Evolutionary conservation across 2,888 invertebrate species (phyloP).

Genomic region (Drosophila affinis): DNA sequence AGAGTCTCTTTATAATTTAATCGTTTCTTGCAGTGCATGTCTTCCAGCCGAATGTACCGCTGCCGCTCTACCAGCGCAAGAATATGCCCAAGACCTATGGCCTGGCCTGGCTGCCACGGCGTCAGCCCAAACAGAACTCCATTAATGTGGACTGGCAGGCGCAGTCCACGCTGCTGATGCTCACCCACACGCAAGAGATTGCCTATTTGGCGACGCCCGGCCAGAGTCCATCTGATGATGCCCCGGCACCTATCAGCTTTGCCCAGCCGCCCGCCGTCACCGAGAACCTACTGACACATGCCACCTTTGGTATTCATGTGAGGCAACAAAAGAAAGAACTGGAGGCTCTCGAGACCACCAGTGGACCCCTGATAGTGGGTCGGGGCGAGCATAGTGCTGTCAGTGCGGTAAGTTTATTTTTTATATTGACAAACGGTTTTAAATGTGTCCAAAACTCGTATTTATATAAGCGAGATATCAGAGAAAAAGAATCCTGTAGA

Average conservation of each 20-base stretch:
- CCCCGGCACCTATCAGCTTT: constrained; percentile 82
- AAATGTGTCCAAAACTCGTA: too few relatives aligned
- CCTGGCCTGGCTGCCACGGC: constrained; percentile 86
- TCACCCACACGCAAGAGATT: constrained; percentile 86
- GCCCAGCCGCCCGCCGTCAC: constrained; percentile 58
- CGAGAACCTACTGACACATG: constrained; percentile 77
- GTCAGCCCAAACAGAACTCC: constrained; percentile 84
- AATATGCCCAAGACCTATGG: constrained; percentile 84
- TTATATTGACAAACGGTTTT: background rate
- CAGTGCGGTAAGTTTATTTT: constrained; percentile 83
- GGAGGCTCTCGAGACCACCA: constrained; percentile 37
- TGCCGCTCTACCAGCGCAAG: constrained; percentile 85
- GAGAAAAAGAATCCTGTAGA: too few relatives aligned
- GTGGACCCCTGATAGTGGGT: constrained; percentile 82
- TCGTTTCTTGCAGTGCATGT: constrained; percentile 86
- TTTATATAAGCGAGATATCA: too few relatives aligned
- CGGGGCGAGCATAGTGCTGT: constrained; percentile 83
- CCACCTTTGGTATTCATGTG: constrained; percentile 84
- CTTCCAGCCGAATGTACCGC: constrained; percentile 86
- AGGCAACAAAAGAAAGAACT: constrained; percentile 71
- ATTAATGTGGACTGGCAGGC: constrained; percentile 86
- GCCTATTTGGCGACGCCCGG: constrained; percentile 84
- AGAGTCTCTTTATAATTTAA: background rate
- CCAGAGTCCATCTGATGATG: constrained; percentile 83
- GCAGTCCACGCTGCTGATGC: constrained; percentile 86